Evolutionary conservation across 2,888 invertebrate genomes (phyloP), one percentile per base, ranked within the genome.

Genomic region (Erynnis tages): DNA sequence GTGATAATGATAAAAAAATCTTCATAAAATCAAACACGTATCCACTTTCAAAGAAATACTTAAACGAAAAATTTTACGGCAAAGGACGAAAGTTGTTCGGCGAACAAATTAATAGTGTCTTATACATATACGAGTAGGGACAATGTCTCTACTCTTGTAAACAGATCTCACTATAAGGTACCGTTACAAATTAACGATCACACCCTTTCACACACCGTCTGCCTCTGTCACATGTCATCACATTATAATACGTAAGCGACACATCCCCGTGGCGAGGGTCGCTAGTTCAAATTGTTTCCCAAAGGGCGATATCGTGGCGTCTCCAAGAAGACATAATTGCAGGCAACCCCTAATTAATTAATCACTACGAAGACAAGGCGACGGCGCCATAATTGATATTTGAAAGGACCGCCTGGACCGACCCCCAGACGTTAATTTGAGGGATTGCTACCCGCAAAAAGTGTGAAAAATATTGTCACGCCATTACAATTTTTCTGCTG

Each of bases 261-360:
- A 49, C 23, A 27, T 25, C 23, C 13, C 13, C 30, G n/a, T 43
- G 41, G 16, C 49, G 46, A 49, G 30, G 13, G 29, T 27, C 17
- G 16, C 45, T 47, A 57, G 59, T 58, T 56, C 52, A 61, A 64
- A 62, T 61, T 61, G 62, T 62, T 61, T 54, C 53, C 60, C 52
- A 54, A 61, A 65, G 56, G 61, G 63, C 64, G 65, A 65, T 67
- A 59, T 61, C 58, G 58, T 58, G 60, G 60, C 66, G 61, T 58
- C 65, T 65, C 69, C 62, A 71, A 75, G 75, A 75, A 74, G 75
- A 74, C 75, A 75, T 85, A 83, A 86, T 86, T 84, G 82, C 78
- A 80, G 73, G 65, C 73, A 76, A 72, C 74, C 81, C 77, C 76
- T 88, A 83, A 85, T 87, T 87, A 86, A 88, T 88, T 87, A 88